Evolutionary conservation across 2,113 vertebrate species (phyloP).

Genomic region (Dryoscopus gambensis): DNA sequence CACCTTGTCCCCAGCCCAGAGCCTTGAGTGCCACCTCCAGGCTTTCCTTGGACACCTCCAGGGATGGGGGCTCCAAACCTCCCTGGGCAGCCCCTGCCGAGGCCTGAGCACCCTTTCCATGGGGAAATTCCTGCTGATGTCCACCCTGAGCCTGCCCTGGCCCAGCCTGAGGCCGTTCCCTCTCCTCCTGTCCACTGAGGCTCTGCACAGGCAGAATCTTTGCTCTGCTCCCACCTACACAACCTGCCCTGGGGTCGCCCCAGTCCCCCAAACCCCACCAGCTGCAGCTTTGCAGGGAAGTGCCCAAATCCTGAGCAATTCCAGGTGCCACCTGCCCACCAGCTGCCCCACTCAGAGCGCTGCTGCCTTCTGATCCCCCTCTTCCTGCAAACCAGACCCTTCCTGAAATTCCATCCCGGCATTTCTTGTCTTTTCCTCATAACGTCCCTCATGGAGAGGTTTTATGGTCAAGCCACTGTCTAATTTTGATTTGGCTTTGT

Average conservation of each 20-base stretch:
- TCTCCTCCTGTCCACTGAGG: not conserved
- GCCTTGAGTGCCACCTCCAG: not conserved
- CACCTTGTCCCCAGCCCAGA: not conserved
- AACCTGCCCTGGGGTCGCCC: not conserved
- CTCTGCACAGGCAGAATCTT: not conserved
- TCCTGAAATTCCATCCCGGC: not conserved
- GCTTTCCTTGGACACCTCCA: accelerated
- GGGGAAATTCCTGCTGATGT: not conserved
- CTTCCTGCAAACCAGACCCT: not conserved
- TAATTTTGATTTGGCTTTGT: not conserved
- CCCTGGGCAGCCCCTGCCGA: not conserved
- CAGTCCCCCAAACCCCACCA: not conserved
- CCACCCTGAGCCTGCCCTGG: not conserved
- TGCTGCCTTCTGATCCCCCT: not conserved
- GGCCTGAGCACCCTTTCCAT: accelerated
- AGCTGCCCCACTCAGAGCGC: accelerated
- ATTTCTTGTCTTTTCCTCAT: not conserved
- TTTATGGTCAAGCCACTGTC: not conserved
- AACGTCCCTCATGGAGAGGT: not conserved
- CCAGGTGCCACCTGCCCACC: not conserved
- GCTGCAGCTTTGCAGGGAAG: not conserved
- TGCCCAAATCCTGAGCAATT: not conserved
- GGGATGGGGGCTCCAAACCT: not conserved
- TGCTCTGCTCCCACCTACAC: not conserved
- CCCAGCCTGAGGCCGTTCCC: not conserved